Conservation (phyloP, 1,140 invertebrate species). For the Maconellicoccus hirsutus region DNA sequence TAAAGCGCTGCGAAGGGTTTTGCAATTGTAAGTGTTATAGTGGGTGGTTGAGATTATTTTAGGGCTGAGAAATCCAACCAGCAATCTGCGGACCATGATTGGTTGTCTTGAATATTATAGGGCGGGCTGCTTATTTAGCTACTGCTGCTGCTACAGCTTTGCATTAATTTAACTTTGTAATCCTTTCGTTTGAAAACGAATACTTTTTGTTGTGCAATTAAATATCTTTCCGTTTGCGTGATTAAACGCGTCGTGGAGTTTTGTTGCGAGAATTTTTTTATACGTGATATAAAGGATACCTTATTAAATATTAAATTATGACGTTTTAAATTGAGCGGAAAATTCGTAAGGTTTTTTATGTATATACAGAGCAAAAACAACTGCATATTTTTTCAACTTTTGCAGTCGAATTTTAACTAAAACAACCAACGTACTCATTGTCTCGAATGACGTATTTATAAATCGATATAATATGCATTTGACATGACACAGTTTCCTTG, state of each 20-base stretch:
- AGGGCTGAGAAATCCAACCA: slow-evolving; percentile 21
- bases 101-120: slow-evolving; percentile 19
- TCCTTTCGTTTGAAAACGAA: slow-evolving; percentile 3
- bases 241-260: neutral
- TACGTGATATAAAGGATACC: no score
- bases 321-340: no score
- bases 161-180: neutral
- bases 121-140: slow-evolving; percentile 16
- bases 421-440: no score
- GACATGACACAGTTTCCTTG: no score
- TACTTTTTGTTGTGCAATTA: neutral
- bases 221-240: neutral
- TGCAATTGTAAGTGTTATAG: neutral
- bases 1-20: neutral
- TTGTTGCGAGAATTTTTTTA: neutral
- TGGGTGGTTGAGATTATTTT: slow-evolving; percentile 22
- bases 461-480: no score
- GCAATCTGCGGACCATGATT: slow-evolving; percentile 19
- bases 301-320: no score
- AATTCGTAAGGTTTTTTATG: no score
- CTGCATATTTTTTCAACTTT: no score
- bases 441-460: no score
- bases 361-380: no score
- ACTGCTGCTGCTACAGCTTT: neutral
- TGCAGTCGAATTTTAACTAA: no score